A percentile compares a stretch with the other conserved stretches of the same genome.
These are phyloP conservation scores for Cecidostiba fungosa DNA, from an alignment of 2,888 invertebrate species.

Conservation along the genomic window DNA sequence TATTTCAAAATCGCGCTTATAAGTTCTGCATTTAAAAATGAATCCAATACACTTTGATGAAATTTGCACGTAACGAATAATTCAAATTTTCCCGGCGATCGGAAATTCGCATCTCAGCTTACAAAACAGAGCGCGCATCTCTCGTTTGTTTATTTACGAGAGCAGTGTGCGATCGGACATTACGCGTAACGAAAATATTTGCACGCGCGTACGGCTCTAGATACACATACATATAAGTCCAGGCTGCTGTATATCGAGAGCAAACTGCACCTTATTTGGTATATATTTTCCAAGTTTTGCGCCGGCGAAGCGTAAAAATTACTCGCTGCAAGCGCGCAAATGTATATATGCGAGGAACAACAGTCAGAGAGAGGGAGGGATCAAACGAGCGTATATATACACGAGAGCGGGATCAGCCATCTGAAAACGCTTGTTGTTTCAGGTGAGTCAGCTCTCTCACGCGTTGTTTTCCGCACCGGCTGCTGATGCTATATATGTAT, in stretches of 20 bases:
- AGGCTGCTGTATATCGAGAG: not conserved
- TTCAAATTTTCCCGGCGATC: not conserved
- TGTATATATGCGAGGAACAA: conserved; percentile 73
- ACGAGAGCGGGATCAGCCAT: conserved; percentile 77
- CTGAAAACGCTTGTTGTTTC: conserved; percentile 80
- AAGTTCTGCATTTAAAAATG: not conserved
- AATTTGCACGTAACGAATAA: not conserved
- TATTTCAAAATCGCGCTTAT: not conserved
- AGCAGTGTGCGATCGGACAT: conserved; percentile 14
- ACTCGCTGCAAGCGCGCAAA: conserved; percentile 70
- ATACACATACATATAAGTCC: conserved; percentile 31
- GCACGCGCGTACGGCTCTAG: conserved; percentile 25
- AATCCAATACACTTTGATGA: not conserved
- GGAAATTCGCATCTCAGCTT: not conserved
- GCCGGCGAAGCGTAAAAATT: conserved; percentile 68
- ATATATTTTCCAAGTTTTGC: conserved; percentile 59
- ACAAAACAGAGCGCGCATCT: not conserved
- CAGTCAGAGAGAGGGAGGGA: conserved; percentile 69
- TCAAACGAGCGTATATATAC: conserved; percentile 72
- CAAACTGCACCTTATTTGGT: conserved; percentile 50
- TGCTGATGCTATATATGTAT: not conserved
- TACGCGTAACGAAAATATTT: conserved; percentile 54
- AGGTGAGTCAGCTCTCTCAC: conserved; percentile 77
- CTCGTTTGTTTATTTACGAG: conserved; percentile 46
- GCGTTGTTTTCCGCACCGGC: conserved; percentile 26